A percentile compares a stretch with the other conserved stretches of the same genome.
Conservation (phyloP, 2,797 vertebrate species). For the Alfaro cultratus region DNA sequence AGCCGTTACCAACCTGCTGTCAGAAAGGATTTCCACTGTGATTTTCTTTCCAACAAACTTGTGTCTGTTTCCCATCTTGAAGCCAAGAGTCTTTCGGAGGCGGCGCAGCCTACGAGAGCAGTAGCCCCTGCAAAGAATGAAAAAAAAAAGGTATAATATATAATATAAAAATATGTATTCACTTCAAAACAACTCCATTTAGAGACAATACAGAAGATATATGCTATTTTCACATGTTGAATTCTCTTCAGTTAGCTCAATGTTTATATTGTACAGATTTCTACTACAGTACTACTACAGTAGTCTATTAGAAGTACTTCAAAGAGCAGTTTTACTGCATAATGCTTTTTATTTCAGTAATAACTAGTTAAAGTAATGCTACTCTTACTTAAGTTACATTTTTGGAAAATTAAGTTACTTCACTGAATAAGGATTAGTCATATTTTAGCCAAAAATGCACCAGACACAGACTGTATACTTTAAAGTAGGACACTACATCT, state of each 20-base stretch:
- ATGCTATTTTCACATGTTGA: neutral
- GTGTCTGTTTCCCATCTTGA: slow-evolving; percentile 98
- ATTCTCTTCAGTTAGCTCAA: neutral
- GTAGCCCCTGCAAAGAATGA: slow-evolving; percentile 85
- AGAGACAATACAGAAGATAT: neutral
- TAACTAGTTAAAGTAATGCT: neutral
- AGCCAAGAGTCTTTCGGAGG: slow-evolving; percentile 94
- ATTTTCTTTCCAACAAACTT: slow-evolving; percentile 97
- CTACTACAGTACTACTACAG: neutral
- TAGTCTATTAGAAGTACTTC: neutral
- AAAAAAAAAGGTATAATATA: neutral
- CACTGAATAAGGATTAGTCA: neutral
- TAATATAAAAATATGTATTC: no score
- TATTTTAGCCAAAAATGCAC: neutral
- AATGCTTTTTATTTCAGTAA: neutral
- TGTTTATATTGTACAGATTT: neutral
- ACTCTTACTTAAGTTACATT: neutral
- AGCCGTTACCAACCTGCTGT: slow-evolving; percentile 85
- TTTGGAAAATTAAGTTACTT: neutral
- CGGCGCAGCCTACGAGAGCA: slow-evolving; percentile 94
- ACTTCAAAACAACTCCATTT: neutral
- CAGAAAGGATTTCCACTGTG: slow-evolving; percentile 93
- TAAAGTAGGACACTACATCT: neutral
- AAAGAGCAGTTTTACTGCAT: neutral
- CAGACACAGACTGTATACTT: no score